phyloP scores from a whole-genome alignment of 2,113 vertebrate genomes.

The Brachyistius frenatus region DNA sequence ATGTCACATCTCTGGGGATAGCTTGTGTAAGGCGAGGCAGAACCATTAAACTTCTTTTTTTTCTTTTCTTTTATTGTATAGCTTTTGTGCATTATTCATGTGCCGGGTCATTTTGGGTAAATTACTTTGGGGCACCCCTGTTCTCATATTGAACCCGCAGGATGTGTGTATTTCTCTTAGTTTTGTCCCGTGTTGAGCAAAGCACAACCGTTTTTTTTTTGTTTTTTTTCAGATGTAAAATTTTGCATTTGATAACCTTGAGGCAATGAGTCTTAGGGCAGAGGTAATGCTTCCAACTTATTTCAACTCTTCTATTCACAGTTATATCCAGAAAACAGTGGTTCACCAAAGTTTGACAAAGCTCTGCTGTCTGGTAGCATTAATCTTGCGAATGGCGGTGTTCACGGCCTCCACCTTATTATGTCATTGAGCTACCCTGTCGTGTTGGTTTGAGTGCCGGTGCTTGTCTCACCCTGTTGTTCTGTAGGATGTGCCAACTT shows the following conservation, averaged over 20 bases:
- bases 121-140: slow-evolving; percentile 74
- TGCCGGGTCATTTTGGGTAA: slow-evolving; percentile 64
- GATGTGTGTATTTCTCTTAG: slow-evolving; percentile 35
- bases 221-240: slow-evolving; percentile 46
- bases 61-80: slow-evolving; percentile 54
- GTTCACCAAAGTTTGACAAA: slow-evolving; percentile 32
- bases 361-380: no score
- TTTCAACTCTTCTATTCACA: slow-evolving; percentile 19
- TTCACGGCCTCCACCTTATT: no score
- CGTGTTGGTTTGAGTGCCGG: no score
- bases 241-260: slow-evolving; percentile 55
- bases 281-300: slow-evolving; percentile 41
- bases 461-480: no score
- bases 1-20: slow-evolving; percentile 72
- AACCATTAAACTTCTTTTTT: slow-evolving; percentile 60
- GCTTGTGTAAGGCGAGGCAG: slow-evolving; percentile 69
- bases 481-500: no score
- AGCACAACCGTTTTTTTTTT: slow-evolving; percentile 2
- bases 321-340: slow-evolving; percentile 46
- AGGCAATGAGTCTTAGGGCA: slow-evolving; percentile 25
- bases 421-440: no score
- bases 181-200: slow-evolving; percentile 35
- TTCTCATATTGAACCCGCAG: slow-evolving; percentile 61
- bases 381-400: no score
- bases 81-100: slow-evolving; percentile 74